Evolutionary conservation across 2,888 invertebrate species (phyloP), one percentile per base, ranked within the genome.

Genomic region (Folsomia manolachei): DNA sequence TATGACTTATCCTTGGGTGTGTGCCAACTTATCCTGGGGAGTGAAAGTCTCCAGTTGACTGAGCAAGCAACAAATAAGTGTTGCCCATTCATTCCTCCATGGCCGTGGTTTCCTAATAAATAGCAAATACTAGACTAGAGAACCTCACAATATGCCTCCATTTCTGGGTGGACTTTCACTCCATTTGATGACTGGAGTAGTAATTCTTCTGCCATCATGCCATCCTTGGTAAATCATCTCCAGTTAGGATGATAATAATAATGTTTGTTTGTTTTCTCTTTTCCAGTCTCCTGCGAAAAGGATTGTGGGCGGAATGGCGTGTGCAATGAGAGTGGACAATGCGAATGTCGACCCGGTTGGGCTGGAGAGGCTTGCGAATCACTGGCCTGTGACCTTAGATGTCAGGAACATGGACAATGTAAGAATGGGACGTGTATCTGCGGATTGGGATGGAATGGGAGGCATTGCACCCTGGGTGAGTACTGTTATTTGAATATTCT

Each of bases 341-440:
- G 97, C 83, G 91, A 92, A 79, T 88, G 88, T 79, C 82, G 84
- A 53, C 88, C 90, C 51, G 96, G 96, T 53, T 98, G 97, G 97
- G 93, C 92, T 0, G 97, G 97, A 53, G 88, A 91, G 69, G 89
- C 91, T 75, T 98, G 98, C 84, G 94, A 94, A 84, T 93, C 94
- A 82, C 87, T 93, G 79, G 93, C 94, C 25, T 97, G 97, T 84
- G 97, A 97, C 84, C 85, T 88, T 75, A 89, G 95, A 75, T 99
- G 99, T 85, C 91, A 92, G 70, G 93, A 93, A 81, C 96, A 98
- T 83, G 99, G 99, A 23, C 94, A 94, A 83, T 99, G 99, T 86
- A 91, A 93, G 83, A 97, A 98, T 84, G 98, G 98, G 74, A 96
- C 95, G 66, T 99, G 99, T 84, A 92, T 95, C 70, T 99, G 99